A percentile compares a stretch with the other conserved stretches of the same genome.
Evolutionary conservation across 2,113 vertebrate species (phyloP).

Genomic region (Gavialis gangeticus): DNA sequence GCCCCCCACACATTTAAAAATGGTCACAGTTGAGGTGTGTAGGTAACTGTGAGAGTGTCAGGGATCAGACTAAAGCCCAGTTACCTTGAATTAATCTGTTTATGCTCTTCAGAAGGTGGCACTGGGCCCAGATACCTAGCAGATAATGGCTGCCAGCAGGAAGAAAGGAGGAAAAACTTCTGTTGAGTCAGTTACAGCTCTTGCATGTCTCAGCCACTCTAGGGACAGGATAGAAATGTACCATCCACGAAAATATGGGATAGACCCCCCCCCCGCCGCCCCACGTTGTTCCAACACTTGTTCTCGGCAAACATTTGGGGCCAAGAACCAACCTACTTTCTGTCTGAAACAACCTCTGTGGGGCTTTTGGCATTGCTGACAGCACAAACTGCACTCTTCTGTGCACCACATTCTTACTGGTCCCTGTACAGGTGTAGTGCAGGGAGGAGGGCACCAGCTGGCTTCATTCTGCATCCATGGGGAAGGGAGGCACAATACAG

Average conservation of each 20-base stretch:
- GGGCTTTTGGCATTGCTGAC: background rate
- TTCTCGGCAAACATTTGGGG: no score
- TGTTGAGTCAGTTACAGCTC: background rate
- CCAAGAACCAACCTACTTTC: background rate
- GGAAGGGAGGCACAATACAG: constrained; percentile 46
- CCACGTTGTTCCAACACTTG: no score
- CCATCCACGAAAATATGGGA: accelerated
- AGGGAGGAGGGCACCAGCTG: constrained; percentile 50
- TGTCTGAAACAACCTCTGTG: background rate
- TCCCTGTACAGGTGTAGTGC: constrained; percentile 55
- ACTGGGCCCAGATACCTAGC: background rate
- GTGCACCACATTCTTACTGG: background rate
- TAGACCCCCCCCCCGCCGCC: no score
- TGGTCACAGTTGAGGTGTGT: background rate
- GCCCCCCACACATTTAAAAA: background rate
- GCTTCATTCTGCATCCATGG: constrained; percentile 36
- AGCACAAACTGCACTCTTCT: accelerated
- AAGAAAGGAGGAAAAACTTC: background rate
- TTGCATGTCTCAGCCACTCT: background rate
- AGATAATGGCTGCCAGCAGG: background rate
- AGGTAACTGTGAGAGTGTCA: background rate
- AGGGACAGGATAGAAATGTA: background rate
- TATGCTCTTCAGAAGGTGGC: background rate
- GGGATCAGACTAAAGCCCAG: background rate
- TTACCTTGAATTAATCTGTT: constrained; percentile 5